Percentiles rank a stretch among this genome's conserved stretches.
Conservation (phyloP, 2,113 vertebrate species). For the Ondatra zibethicus region DNA sequence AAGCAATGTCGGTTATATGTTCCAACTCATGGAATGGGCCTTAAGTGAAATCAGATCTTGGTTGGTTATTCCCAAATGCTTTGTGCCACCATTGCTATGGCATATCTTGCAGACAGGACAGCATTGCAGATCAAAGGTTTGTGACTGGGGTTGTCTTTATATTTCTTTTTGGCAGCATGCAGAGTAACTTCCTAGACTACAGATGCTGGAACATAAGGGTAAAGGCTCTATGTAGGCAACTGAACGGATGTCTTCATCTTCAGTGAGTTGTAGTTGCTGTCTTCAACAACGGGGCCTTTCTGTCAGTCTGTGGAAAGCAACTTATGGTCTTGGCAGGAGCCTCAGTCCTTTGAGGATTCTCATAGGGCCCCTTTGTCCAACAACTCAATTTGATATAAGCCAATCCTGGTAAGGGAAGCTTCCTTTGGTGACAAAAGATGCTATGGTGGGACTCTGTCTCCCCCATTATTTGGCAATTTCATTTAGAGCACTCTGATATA, state of each 20-base stretch:
- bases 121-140: neutral
- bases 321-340: neutral
- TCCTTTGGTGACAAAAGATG: neutral
- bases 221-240: neutral
- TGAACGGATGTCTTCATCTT: neutral
- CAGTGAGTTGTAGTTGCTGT: neutral
- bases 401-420: neutral
- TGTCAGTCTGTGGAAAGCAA: neutral
- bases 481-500: neutral
- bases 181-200: neutral
- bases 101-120: neutral
- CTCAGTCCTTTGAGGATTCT: neutral
- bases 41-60: neutral
- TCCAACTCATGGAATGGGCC: neutral
- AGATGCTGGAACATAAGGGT: neutral
- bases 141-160: neutral
- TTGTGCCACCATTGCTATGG: neutral
- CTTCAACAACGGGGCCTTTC: neutral
- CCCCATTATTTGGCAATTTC: neutral
- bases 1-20: neutral
- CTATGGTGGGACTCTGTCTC: neutral
- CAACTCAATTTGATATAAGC: neutral
- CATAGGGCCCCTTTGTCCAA: neutral
- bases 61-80: neutral
- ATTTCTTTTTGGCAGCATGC: neutral